Conservation (phyloP, 2,113 vertebrate genomes). For the Recurvirostra avosetta region DNA sequence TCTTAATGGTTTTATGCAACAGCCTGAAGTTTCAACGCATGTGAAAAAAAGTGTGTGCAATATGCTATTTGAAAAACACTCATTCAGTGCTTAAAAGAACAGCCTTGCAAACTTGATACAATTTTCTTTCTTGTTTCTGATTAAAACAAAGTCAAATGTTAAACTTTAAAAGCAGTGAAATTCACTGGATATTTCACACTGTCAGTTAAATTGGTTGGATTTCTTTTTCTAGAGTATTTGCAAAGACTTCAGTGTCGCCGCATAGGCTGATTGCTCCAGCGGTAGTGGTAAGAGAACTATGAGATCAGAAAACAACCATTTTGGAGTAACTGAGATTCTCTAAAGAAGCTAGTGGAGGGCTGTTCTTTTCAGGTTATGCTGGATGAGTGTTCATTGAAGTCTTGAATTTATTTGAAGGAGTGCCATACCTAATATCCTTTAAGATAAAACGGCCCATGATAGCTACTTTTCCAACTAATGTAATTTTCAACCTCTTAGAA, state of each 20-base stretch:
- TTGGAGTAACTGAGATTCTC: neutral
- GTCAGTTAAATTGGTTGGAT: neutral
- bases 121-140: neutral
- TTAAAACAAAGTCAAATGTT: neutral
- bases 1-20: neutral
- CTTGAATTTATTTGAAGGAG: neutral
- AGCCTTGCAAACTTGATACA: neutral
- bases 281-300: neutral
- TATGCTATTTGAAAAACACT: neutral
- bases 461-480: neutral
- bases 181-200: neutral
- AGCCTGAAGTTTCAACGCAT: neutral
- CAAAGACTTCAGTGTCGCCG: neutral
- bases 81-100: neutral
- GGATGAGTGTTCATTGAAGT: neutral
- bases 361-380: neutral
- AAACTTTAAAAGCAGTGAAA: neutral
- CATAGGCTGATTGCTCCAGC: neutral
- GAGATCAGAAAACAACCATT: neutral
- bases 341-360: neutral
- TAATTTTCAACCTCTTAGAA: neutral
- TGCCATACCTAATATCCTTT: neutral
- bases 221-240: neutral
- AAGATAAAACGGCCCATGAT: neutral
- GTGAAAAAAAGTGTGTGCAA: neutral